Evolutionary conservation across 2,888 invertebrate genomes (phyloP).

Genomic region (Ochropleura leucogaster): DNA sequence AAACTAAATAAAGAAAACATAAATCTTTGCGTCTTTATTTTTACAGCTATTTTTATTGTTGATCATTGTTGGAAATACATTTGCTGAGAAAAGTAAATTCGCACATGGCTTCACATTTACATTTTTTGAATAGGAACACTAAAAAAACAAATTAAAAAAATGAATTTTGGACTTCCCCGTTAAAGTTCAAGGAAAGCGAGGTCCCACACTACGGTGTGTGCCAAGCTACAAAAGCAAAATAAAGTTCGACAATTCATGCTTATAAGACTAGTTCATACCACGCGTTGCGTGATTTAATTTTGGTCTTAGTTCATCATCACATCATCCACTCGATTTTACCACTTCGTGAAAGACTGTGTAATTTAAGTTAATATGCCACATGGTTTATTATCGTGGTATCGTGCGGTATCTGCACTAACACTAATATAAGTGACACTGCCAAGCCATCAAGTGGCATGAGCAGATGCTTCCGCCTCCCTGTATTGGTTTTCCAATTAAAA

Average conservation of each 20-base stretch:
- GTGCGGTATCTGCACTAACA: too few species aligned
- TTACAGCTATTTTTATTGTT: too few species aligned
- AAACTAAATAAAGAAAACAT: neutral
- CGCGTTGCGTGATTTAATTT: neutral
- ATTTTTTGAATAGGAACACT: slow-evolving; percentile 4
- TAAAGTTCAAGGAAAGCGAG: neutral
- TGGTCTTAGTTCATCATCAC: neutral
- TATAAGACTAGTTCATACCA: neutral
- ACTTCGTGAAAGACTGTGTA: too few species aligned
- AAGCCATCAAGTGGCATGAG: too few species aligned
- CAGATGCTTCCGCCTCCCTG: too few species aligned
- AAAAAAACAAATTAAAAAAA: neutral
- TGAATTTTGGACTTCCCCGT: slow-evolving; percentile 25
- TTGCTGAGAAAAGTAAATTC: neutral
- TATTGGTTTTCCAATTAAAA: too few species aligned
- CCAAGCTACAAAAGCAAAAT: neutral
- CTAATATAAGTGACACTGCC: too few species aligned
- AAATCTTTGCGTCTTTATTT: neutral
- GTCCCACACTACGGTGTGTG: neutral
- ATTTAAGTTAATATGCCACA: too few species aligned
- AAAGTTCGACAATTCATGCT: neutral
- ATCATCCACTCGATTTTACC: too few species aligned
- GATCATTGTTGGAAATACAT: neutral
- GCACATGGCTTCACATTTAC: neutral
- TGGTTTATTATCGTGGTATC: too few species aligned